phyloP scores from a whole-genome alignment of 2,113 vertebrate genomes.

The Cavia aperea region DNA sequence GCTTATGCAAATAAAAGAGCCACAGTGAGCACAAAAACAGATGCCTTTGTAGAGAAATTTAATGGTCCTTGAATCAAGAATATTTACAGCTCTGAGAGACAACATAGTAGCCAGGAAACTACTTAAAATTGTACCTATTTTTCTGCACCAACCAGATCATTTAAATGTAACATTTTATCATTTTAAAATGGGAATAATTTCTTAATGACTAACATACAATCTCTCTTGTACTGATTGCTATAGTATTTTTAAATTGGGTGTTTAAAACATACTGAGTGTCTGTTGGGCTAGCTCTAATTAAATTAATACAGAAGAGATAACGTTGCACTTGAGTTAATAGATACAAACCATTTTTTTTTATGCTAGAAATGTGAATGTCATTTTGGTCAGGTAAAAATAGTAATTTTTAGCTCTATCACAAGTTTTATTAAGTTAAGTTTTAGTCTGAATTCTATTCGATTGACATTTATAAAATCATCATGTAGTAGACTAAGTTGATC shows the following conservation, averaged over 20 bases:
- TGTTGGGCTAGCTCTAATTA: neutral
- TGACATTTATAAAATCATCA: neutral
- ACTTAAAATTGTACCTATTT: neutral
- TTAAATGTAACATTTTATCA: neutral
- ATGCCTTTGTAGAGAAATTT: constrained; percentile 10
- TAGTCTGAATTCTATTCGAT: neutral
- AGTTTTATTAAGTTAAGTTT: neutral
- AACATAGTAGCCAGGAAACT: neutral
- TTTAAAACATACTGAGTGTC: constrained; percentile 10
- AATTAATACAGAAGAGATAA: neutral
- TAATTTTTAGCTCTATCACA: neutral
- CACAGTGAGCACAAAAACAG: neutral
- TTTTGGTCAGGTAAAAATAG: constrained; percentile 19
- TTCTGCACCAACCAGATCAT: constrained; percentile 13
- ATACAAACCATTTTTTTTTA: neutral
- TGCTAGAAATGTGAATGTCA: constrained; percentile 8
- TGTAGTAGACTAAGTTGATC: neutral
- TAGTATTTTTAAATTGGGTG: constrained; percentile 1
- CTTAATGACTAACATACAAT: neutral
- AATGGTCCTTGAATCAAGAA: constrained; percentile 22
- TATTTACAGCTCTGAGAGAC: constrained; percentile 40
- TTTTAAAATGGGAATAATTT: neutral
- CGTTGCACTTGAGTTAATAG: neutral
- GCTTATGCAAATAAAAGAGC: constrained; percentile 8
- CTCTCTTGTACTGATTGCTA: neutral